Evolutionary conservation across 1,140 invertebrate genomes (phyloP), one percentile per base, ranked within the genome.

Genomic region (Lepidostoma basale): DNA sequence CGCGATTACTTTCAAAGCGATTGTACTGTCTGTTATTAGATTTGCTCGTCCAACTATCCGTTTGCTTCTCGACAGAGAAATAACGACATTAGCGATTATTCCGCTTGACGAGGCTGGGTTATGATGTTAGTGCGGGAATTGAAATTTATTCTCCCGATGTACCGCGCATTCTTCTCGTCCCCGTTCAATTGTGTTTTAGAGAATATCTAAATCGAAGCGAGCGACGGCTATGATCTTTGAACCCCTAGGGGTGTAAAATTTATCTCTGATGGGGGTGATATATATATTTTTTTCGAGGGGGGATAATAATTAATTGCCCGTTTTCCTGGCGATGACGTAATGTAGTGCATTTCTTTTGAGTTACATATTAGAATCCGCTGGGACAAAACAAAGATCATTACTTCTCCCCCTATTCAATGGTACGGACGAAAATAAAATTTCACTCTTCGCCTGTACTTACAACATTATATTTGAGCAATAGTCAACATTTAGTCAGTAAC

Each of bases 261-360:
- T 56, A 65, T 65, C 49, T 52, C 18, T 23, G 9, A 12, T 52
- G 64, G 64, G 64, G 54, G 23, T 28, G 36, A 54, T 54, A n/a
- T n/a, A n/a, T n/a, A n/a, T n/a, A 42, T 42, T 59, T 28, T 63
- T 59, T 59, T 59, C 6, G 9, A 10, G 30, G 33, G 39, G 64
- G 52, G 52, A 54, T 58, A 28, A 30, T 9, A 67, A 67, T 67
- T 67, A 67, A 67, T 67, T 67, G 64, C 56, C 64, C 40, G 64
- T 67, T 59, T 33, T 45, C 45, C 28, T 58, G 52, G 52, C 54
- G 64, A 67, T 67, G 64, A 67, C 64, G 64, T 59, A 59, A 67
- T 23, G 36, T 47, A 30, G 49, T 54, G 30, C 49, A 54, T 54
- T 28, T 30, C 23, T 54, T 54, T 54, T 16, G 23, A 54, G 49